phyloP scores from a whole-genome alignment of 2,888 invertebrate species.

The Julus scandinavius region DNA sequence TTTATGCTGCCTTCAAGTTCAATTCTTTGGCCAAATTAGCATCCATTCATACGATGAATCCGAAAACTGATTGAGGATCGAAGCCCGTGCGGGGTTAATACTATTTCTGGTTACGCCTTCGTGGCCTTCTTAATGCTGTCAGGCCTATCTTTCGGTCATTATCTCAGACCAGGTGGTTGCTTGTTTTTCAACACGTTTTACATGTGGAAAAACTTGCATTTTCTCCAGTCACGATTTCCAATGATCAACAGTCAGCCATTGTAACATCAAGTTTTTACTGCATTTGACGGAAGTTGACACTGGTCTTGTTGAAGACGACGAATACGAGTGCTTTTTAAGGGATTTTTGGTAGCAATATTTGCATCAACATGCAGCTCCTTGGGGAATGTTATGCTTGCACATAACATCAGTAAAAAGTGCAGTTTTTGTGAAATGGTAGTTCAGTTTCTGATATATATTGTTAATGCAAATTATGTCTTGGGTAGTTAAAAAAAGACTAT shows the following conservation, averaged over 20 bases:
- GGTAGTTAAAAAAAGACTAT: too few species aligned
- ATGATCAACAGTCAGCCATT: not conserved
- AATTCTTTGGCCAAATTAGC: conserved; percentile 43
- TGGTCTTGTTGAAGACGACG: too few species aligned
- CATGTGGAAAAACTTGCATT: not conserved
- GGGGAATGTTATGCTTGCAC: too few species aligned
- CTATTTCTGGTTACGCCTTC: conserved; percentile 43
- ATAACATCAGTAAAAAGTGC: too few species aligned
- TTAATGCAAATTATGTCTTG: too few species aligned
- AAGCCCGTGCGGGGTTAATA: conserved; percentile 43
- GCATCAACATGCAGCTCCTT: too few species aligned
- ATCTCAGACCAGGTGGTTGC: not conserved
- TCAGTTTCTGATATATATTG: too few species aligned
- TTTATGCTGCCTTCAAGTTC: conserved; percentile 40
- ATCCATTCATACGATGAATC: conserved; percentile 34
- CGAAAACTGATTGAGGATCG: conserved; percentile 43
- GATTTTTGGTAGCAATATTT: too few species aligned
- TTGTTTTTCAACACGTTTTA: conserved; percentile 19
- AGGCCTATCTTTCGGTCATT: not conserved
- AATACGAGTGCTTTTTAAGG: too few species aligned
- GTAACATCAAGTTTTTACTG: not conserved
- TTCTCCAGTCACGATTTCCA: not conserved
- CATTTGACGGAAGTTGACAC: too few species aligned
- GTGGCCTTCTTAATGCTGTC: not conserved
- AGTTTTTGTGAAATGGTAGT: too few species aligned